Base-by-base conservation (phyloP, 2,113 vertebrate genomes). In the Cyrtonyx montezumae region DNA sequence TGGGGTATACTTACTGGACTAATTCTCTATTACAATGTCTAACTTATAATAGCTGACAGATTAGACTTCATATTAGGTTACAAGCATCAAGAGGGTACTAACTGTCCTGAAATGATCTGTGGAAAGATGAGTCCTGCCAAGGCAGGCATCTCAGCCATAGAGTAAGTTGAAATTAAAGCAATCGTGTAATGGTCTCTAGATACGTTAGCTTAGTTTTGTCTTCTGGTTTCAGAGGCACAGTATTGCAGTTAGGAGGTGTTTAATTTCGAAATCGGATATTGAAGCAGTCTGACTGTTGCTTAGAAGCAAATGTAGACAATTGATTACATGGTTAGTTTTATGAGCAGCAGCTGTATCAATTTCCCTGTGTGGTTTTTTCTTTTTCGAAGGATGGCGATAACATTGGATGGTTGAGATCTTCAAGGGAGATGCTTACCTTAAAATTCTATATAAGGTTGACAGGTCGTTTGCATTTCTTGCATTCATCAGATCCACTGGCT, bases 21-120 rank as follows among this genome's bases (percentile, higher is more conserved):
- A 70, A 68, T 87, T 79, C 11, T 85, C 65, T 88, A 16, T 70
- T 96, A 48, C 2, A 73, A 67, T 81, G 69, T 69, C 73, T 81
- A 61, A 58, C 51, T 61, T 70, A 89, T 79, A 92, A 82, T 84
- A 91, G 63, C 67, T 87, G 89, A 92, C 63, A 94, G 63, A 16
- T 84, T 71, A 91, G 63, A 77, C 59, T 94, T 86, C 32, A 20
- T 94, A 87, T 94, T 79, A 55, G 74, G 46, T 89, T 95, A 78
- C 88, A 88, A 66, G 73, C 73, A 78, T 56, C 51, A 80, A 79
- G 21, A 85, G 55, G 7, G 22, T 80, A 88, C 79, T 93, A 30
- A 81, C 71, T 88, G 79, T 88, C 90, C 83, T 91, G 73, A 78
- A 1, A 63, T 75, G 85, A 67, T 88, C 79, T 91, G 6, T 66